phyloP scores from a whole-genome alignment of 2,797 vertebrate species.

The Lophius americanus region DNA sequence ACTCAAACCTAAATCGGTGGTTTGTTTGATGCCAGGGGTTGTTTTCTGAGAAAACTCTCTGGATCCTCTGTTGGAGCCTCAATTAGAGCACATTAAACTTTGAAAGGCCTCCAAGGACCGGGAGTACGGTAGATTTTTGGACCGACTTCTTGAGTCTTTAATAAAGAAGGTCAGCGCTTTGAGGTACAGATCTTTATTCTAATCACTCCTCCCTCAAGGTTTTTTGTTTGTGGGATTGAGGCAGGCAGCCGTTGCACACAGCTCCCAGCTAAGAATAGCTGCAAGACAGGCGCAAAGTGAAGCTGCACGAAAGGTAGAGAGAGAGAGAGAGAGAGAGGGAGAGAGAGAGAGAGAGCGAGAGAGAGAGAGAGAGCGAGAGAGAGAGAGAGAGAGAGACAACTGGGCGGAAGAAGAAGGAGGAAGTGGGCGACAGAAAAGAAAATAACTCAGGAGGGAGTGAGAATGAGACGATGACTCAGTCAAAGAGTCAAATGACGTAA shows the following conservation, averaged over 20 bases:
- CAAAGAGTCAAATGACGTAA: conserved; percentile 64
- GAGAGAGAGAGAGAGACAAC: neutral
- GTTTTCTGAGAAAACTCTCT: conserved; percentile 51
- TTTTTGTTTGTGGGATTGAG: conserved; percentile 60
- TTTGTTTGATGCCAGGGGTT: conserved; percentile 36
- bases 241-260: conserved; percentile 63
- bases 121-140: conserved; percentile 53
- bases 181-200: conserved; percentile 63
- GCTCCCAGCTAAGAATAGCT: conserved; percentile 76
- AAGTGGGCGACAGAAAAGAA: conserved; percentile 36
- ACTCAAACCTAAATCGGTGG: conserved; percentile 15
- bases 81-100: conserved; percentile 61
- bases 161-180: conserved; percentile 54
- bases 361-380: conserved; percentile 8
- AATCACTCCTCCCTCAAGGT: conserved; percentile 55
- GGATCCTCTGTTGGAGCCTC: conserved; percentile 42
- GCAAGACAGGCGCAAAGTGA: conserved; percentile 58
- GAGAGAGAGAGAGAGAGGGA: conserved; percentile 1
- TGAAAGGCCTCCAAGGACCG: conserved; percentile 60
- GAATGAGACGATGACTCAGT: conserved; percentile 65
- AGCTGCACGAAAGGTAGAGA: conserved; percentile 44
- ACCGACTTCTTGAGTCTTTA: conserved; percentile 52
- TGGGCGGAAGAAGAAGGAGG: conserved; percentile 14
- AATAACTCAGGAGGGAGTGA: conserved; percentile 42
- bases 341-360: conserved; percentile 8